These are phyloP conservation scores for Xylophagus ater DNA, from an alignment of 2,888 invertebrate species.

Conservation along the genomic window DNA sequence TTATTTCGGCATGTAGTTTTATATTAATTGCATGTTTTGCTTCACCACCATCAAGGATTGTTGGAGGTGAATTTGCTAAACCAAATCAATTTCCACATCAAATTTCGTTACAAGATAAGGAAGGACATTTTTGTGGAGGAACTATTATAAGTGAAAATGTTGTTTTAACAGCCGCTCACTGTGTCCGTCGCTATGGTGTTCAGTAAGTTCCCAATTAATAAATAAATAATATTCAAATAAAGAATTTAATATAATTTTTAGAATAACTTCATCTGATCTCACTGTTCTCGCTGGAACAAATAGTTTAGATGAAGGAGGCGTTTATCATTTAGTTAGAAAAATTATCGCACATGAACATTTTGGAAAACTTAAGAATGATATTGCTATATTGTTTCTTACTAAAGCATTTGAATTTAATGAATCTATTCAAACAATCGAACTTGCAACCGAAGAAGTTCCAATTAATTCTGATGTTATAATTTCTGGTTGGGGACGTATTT, in stretches of 20 bases:
- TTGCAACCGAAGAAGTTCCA: conserved; percentile 23
- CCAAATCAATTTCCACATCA: conserved; percentile 34
- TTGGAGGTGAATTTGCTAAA: conserved; percentile 32
- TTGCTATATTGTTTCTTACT: conserved; percentile 29
- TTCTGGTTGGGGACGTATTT: conserved; percentile 30
- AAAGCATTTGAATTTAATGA: conserved; percentile 22
- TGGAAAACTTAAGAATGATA: conserved; percentile 23
- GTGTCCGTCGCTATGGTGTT: conserved; percentile 24
- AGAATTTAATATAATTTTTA: conserved; percentile 11
- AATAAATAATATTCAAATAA: no score
- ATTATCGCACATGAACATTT: conserved; percentile 27
- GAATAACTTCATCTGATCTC: conserved; percentile 27
- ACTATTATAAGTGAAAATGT: conserved; percentile 27
- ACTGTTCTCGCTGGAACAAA: conserved; percentile 29
- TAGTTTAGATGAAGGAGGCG: conserved; percentile 27
- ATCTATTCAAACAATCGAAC: conserved; percentile 22
- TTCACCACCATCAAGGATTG: conserved; percentile 25
- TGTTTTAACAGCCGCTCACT: conserved; percentile 31
- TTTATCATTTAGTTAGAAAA: conserved; percentile 22
- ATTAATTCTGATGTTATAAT: conserved; percentile 21
- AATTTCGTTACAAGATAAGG: conserved; percentile 27
- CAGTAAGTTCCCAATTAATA: neutral
- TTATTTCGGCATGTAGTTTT: no score
- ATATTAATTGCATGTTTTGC: no score
- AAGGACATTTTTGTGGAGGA: conserved; percentile 28